Conservation (phyloP, 2,888 invertebrate species). For the Pterobdella sp. region DNA sequence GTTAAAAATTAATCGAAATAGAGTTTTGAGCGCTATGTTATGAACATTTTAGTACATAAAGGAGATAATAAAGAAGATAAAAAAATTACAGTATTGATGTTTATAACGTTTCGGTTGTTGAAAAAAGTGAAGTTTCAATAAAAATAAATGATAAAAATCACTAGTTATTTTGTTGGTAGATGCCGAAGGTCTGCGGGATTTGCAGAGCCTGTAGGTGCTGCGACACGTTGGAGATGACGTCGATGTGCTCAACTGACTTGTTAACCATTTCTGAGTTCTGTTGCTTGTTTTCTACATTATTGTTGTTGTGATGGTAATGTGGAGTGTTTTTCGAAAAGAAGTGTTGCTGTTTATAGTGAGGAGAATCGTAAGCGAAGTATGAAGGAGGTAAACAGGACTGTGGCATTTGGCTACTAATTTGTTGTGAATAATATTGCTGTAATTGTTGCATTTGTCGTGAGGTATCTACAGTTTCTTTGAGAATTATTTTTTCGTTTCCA, state of each 20-base stretch:
- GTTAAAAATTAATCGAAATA: too few relatives aligned
- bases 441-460: background rate
- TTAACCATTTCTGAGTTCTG: background rate
- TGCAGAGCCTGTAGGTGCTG: too few relatives aligned
- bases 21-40: too few relatives aligned
- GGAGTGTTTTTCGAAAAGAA: background rate
- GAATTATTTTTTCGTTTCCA: background rate
- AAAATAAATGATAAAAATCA: too few relatives aligned
- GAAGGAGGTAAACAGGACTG: background rate
- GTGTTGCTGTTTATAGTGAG: background rate
- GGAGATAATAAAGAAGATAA: too few relatives aligned
- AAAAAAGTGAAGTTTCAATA: too few relatives aligned
- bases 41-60: too few relatives aligned
- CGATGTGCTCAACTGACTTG: background rate
- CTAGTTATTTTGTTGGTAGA: too few relatives aligned
- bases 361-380: background rate
- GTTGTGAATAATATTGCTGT: background rate
- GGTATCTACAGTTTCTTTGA: background rate
- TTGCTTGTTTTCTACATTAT: background rate
- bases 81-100: too few relatives aligned
- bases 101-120: too few relatives aligned
- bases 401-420: too few relatives aligned
- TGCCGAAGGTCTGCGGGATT: too few relatives aligned
- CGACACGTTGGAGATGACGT: constrained; percentile 10
- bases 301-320: background rate